Percentiles rank a stretch among this genome's conserved stretches.
Evolutionary conservation across 2,888 invertebrate species (phyloP).

Genomic region (Vannuccia rotundouncinata): DNA sequence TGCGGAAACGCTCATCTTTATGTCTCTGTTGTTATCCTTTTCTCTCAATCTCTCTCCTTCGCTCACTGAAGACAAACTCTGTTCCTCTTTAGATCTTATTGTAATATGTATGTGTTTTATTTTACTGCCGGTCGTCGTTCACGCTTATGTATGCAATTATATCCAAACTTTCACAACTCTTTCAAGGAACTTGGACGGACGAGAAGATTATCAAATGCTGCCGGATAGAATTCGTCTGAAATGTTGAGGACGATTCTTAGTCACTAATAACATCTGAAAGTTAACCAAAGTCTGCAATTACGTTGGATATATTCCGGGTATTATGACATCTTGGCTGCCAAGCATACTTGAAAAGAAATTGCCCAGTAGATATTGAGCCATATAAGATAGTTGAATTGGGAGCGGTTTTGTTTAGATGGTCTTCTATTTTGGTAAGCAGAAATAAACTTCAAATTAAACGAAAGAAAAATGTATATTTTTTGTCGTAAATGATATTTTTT

Average conservation of each 20-base stretch:
- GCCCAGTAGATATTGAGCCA: neutral
- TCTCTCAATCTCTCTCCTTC: neutral
- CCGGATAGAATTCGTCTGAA: too few species aligned
- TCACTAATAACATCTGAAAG: constrained; percentile 19
- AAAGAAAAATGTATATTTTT: too few species aligned
- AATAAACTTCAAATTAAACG: too few species aligned
- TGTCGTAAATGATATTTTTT: too few species aligned
- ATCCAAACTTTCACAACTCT: too few species aligned
- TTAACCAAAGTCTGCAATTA: constrained; percentile 19
- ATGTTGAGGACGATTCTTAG: too few species aligned
- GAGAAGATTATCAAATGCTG: too few species aligned
- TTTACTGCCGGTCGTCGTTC: neutral
- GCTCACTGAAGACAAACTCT: neutral
- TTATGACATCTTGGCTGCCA: neutral
- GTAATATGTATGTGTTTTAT: neutral
- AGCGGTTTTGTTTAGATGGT: too few species aligned
- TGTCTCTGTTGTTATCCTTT: neutral
- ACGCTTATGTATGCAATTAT: neutral
- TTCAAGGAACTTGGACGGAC: too few species aligned
- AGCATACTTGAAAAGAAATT: neutral
- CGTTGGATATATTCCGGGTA: constrained; percentile 11
- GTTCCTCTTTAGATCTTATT: neutral
- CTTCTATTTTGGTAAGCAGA: too few species aligned
- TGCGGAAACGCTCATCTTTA: neutral
- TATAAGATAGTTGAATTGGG: too few species aligned